Evolutionary conservation across 2,797 vertebrate genomes (phyloP).

Genomic region (Gouania willdenowi): DNA sequence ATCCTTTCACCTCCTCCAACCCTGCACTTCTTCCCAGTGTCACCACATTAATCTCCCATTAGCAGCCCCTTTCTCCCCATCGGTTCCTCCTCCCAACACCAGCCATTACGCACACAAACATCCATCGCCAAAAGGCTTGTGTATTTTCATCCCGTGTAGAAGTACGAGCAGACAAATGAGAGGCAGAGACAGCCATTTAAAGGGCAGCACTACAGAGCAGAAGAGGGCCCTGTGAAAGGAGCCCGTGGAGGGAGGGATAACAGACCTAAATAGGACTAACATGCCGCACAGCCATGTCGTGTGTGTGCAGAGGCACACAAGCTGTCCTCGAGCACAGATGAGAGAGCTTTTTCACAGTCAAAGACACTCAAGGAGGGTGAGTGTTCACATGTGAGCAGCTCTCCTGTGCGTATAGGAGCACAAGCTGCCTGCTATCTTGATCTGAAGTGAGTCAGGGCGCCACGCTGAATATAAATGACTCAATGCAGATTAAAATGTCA

Average conservation of each 20-base stretch:
- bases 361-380: conserved; percentile 7
- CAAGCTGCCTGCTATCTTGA: conserved; percentile 32
- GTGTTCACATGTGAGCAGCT: conserved; percentile 9
- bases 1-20: neutral
- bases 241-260: conserved; percentile 34
- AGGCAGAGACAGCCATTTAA: conserved; percentile 37
- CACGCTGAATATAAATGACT: conserved; percentile 58
- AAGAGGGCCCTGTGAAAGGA: conserved; percentile 32
- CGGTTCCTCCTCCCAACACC: conserved; percentile 18
- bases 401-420: conserved; percentile 18
- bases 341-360: conserved; percentile 5
- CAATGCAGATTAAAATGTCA: conserved; percentile 57
- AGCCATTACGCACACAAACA: conserved; percentile 23
- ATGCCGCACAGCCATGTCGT: conserved; percentile 20
- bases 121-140: conserved; percentile 18
- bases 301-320: neutral
- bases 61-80: conserved; percentile 13
- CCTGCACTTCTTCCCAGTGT: conserved; percentile 33
- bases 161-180: conserved; percentile 38
- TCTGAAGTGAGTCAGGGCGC: conserved; percentile 49
- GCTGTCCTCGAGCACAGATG: neutral
- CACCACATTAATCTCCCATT: conserved; percentile 62
- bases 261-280: conserved; percentile 35
- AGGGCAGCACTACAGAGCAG: conserved; percentile 29
- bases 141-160: conserved; percentile 7